A percentile compares a stretch with the other conserved stretches of the same genome.
Conservation (phyloP, 2,797 vertebrate species). For the Zenarchopterus dispar region DNA sequence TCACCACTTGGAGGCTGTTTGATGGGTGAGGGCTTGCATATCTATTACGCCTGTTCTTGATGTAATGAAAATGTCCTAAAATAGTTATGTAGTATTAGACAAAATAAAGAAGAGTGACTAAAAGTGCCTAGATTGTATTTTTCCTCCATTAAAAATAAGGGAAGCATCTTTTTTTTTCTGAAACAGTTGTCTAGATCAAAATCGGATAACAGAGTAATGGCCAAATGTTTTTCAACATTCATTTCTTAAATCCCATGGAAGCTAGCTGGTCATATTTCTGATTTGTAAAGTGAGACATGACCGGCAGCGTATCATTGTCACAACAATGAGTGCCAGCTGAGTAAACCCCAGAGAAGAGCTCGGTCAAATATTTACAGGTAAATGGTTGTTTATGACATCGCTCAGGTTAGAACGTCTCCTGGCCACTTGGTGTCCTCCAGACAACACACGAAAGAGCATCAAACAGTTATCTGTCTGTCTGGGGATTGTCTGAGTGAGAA, state of each 20-base stretch:
- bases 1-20: background rate
- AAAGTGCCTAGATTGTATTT: constrained; percentile 5
- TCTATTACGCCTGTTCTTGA: constrained; percentile 34
- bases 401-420: constrained; percentile 17
- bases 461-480: constrained; percentile 23
- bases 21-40: constrained; percentile 15
- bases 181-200: constrained; percentile 15
- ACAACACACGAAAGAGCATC: constrained; percentile 10
- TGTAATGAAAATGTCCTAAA: constrained; percentile 17
- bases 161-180: constrained; percentile 9
- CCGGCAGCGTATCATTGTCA: constrained; percentile 30
- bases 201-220: constrained; percentile 16
- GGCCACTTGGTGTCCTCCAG: background rate
- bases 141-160: constrained; percentile 14
- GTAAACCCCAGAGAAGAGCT: constrained; percentile 6
- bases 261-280: constrained; percentile 30
- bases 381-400: constrained; percentile 25
- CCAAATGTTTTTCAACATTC: constrained; percentile 30
- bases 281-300: constrained; percentile 43
- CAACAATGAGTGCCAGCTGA: constrained; percentile 34
- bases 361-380: constrained; percentile 34
- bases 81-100: background rate
- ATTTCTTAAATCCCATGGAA: constrained; percentile 20
- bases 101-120: background rate
- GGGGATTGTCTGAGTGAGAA: constrained; percentile 28